A percentile compares a stretch with the other conserved stretches of the same genome.
Conservation (phyloP, 2,797 vertebrate species). For the Pangasius larnaudii region DNA sequence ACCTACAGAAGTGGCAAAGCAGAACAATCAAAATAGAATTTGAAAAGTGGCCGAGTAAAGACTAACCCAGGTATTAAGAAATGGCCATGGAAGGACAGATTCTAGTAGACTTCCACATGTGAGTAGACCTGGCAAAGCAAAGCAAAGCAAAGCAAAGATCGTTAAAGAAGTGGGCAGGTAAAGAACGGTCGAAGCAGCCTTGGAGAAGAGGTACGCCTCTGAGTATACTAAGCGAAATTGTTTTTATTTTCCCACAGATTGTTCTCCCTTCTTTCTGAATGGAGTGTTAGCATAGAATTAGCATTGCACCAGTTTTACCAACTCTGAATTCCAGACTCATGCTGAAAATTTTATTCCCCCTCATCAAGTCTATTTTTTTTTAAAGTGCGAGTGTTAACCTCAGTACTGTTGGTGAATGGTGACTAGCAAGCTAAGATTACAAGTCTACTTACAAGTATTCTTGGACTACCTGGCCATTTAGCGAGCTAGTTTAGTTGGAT, state of each 20-base stretch:
- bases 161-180: neutral
- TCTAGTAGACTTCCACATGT: neutral
- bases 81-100: neutral
- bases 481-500: neutral
- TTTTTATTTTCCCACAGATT: neutral
- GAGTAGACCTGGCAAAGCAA: neutral
- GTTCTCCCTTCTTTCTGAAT: neutral
- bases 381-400: too few relatives aligned
- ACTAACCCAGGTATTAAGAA: neutral
- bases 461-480: neutral
- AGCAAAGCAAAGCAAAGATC: neutral
- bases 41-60: neutral
- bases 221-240: neutral
- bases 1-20: neutral
- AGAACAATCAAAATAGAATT: neutral
- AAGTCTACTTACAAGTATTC: neutral
- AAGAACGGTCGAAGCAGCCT: neutral
- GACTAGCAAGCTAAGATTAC: neutral
- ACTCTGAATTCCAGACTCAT: neutral
- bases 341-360: neutral
- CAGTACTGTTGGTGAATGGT: neutral
- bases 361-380: too few relatives aligned
- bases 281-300: neutral
- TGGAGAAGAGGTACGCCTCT: neutral
- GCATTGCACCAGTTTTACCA: neutral